phyloP scores from a whole-genome alignment of 2,797 vertebrate species.

The Limnodromus scolopaceus region DNA sequence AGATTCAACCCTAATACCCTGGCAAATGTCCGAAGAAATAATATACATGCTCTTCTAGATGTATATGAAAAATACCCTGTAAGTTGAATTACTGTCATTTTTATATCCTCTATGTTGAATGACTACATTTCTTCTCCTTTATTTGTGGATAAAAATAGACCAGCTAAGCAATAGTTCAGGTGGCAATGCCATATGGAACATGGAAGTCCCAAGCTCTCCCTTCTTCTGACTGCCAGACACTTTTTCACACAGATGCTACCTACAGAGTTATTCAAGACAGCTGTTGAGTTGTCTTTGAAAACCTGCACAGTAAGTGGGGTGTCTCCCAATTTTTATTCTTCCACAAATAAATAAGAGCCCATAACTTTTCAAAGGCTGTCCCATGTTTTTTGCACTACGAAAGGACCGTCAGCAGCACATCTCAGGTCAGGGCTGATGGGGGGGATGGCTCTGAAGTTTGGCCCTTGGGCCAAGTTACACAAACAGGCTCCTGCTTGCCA shows the following conservation, averaged over 20 bases:
- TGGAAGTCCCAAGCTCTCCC: background rate
- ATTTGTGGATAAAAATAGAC: background rate
- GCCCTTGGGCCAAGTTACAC: background rate
- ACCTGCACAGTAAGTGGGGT: background rate
- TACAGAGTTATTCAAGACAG: background rate
- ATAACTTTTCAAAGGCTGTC: background rate
- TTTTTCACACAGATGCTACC: background rate
- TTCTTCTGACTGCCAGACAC: background rate
- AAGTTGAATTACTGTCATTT: background rate
- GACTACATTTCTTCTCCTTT: background rate
- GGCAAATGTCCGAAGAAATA: background rate
- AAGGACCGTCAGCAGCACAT: background rate
- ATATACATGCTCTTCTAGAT: background rate
- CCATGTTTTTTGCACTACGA: rapidly evolving
- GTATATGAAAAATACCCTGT: background rate
- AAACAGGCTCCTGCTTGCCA: background rate
- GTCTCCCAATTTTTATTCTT: background rate
- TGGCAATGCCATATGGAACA: background rate
- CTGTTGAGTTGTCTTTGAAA: background rate
- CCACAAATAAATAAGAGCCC: background rate
- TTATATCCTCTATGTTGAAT: background rate
- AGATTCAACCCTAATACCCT: background rate
- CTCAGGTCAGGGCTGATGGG: background rate
- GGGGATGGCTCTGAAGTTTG: background rate
- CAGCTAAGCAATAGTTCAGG: background rate